Base-by-base conservation (phyloP, 2,888 invertebrate species). In the Patella pellucida region DNA sequence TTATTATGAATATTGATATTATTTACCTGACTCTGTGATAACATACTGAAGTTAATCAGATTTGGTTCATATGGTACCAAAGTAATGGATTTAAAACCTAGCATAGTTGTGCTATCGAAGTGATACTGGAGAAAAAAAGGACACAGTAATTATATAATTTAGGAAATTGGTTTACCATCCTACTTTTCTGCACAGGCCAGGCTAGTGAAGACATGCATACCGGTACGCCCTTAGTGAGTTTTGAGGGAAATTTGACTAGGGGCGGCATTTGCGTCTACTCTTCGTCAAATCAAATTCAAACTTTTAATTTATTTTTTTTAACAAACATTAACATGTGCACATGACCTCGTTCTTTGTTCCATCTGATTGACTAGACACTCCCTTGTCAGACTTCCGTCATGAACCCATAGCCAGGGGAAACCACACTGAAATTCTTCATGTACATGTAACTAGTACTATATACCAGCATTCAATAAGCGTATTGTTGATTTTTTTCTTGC, bases 41-140 rank as follows among this genome's bases (percentile, higher is more conserved):
- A 80, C 72, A 88, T 52, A n/a, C 83, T 81, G 68, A 82, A 84
- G 14, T 88, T 81, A 68, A 90, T 90, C 19, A 90, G 85, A 16
- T 89, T 85, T 3, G 86, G 85, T 78, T 90, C 90, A 81, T 88
- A 90, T 7, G 90, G 90, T n/a, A 90, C 90, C 69, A 90, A 76
- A 1, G 89, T 89, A 14, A 89, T 78, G 31, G 87, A 84, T 52
- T 86, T 83, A 80, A 90, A 90, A 19, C 83, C 83, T 7, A 88
- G 79, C 74, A 88, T 89, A 52, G 81, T 81, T 71, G 81, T 79
- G 51, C 80, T 76, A 12, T 81, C 81, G 72, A 82, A 85, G 11
- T 56, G 56, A 73, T 86, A 83, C 86, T 86, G 83, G 71, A 85
- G 84, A 23, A 27, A 68, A 52, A 71, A 71, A 79, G 23, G 50